Base-by-base conservation (phyloP, 2,888 invertebrate species). In the Erpobdella octoculata region DNA sequence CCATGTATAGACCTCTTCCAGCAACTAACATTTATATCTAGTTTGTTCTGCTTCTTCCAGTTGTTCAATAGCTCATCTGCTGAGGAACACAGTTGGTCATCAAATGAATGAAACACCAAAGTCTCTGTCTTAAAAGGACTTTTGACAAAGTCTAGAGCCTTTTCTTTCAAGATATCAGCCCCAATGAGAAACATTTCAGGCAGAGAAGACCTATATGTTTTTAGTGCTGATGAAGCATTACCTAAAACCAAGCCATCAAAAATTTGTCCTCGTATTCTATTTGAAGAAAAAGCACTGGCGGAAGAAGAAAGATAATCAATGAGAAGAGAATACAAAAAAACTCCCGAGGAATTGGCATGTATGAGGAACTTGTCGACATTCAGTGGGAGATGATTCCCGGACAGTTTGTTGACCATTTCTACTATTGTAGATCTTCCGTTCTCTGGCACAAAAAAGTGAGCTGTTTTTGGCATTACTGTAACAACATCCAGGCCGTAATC, bases 301-400 rank as follows among this genome's bases (percentile, higher is more conserved):
- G 33, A 48, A 18, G 25, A 9, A 31, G 48, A 48, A 21, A 68
- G 31, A 21, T 48, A 41, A 48, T 68, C 25, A 12, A 28, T 33
- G 18, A 68, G 21, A 28, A 68, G 31, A 28, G 53, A 25, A 38
- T 68, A 68, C 15, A 48, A 53, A 38, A 68, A 68, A n/a, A 35
- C 68, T 28, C 68, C 68, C 25, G 68, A 68, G 2, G 48, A 31
- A 31, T 8, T 33, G 9, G 48, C 41, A 41, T 68, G 68, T 25
- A 68, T 35, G 6, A 68, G 28, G 41, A 68, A 68, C 15, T 68
- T 46, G 15, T 53, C 68, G 5, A 68, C 28, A 28, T 48, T 68
- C 28, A 68, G 53, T n/a, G 68, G 68, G 8, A 68, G 28, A 28
- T 68, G 46, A n/a, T 68, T 68, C 18, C 68, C 68, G 15, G 68